A percentile compares a stretch with the other conserved stretches of the same genome.
Evolutionary conservation across 2,888 invertebrate genomes (phyloP).

Genomic region (Meloe dianella): DNA sequence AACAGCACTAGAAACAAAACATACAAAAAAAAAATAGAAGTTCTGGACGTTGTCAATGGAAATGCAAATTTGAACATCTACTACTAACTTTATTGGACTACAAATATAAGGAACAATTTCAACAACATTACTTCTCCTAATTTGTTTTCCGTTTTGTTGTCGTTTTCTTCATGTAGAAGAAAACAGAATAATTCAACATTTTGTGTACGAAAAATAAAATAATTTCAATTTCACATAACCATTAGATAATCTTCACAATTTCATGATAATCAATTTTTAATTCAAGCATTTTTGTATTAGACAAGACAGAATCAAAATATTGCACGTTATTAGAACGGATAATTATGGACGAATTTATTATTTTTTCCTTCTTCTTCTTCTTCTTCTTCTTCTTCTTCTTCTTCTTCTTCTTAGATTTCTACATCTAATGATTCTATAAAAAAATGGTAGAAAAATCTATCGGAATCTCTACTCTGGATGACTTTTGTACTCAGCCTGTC

Average conservation of each 20-base stretch:
- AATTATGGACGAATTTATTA: conserved; percentile 24
- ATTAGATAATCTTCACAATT: not conserved
- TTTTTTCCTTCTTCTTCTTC: not conserved
- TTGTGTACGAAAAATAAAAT: conserved; percentile 11
- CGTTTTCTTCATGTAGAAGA: not conserved
- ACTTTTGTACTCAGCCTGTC: conserved; percentile 6
- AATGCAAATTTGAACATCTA: conserved; percentile 19
- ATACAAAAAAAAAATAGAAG: too few species aligned
- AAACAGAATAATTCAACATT: conserved; percentile 1
- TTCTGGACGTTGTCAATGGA: not conserved
- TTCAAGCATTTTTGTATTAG: not conserved
- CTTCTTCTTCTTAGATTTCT: not conserved
- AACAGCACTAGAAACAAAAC: too few species aligned
- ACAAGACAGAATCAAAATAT: not conserved
- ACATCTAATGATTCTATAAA: conserved; percentile 16
- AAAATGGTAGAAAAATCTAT: conserved; percentile 30
- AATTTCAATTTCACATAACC: conserved; percentile 2
- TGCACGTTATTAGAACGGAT: conserved; percentile 18
- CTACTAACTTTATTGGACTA: conserved; percentile 24
- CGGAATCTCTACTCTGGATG: not conserved
- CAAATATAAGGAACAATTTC: conserved; percentile 25
- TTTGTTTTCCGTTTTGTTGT: not conserved
- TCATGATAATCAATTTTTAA: not conserved
- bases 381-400: not conserved
- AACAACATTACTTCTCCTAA: conserved; percentile 13